A percentile compares a stretch with the other conserved stretches of the same genome.
phyloP scores from a whole-genome alignment of 1,140 invertebrate genomes.

The Bombus confusus region DNA sequence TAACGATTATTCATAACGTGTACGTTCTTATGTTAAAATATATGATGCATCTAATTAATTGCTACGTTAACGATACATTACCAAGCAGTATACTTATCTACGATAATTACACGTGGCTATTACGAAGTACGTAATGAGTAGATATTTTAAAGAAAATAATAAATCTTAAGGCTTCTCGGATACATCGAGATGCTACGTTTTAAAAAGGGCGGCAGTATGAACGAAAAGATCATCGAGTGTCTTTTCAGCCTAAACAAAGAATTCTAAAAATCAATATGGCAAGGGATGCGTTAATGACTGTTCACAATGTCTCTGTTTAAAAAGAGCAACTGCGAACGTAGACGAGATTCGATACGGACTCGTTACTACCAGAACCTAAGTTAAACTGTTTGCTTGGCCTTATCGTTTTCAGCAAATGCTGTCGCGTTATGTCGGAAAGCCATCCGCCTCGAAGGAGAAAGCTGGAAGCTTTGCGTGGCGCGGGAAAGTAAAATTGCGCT shows the following conservation, averaged over 20 bases:
- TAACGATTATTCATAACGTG: too few species aligned
- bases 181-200: not conserved
- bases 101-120: too few species aligned
- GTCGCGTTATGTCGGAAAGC: conserved; percentile 23
- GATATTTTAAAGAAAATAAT: too few species aligned
- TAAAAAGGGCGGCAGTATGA: not conserved
- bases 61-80: not conserved
- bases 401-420: too few species aligned
- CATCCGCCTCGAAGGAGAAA: conserved; percentile 1
- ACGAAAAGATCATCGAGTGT: not conserved
- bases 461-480: not conserved
- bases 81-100: too few species aligned
- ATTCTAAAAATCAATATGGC: not conserved
- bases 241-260: not conserved
- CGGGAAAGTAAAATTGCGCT: not conserved
- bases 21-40: not conserved
- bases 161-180: not conserved
- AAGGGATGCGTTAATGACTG: not conserved
- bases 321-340: not conserved
- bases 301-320: not conserved
- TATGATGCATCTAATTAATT: not conserved
- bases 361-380: not conserved
- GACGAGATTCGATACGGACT: conserved; percentile 1
- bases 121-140: too few species aligned
- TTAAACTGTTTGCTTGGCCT: not conserved